Evolutionary conservation across 2,888 invertebrate species (phyloP), one percentile per base, ranked within the genome.

Genomic region (Opisthograptis luteolata): DNA sequence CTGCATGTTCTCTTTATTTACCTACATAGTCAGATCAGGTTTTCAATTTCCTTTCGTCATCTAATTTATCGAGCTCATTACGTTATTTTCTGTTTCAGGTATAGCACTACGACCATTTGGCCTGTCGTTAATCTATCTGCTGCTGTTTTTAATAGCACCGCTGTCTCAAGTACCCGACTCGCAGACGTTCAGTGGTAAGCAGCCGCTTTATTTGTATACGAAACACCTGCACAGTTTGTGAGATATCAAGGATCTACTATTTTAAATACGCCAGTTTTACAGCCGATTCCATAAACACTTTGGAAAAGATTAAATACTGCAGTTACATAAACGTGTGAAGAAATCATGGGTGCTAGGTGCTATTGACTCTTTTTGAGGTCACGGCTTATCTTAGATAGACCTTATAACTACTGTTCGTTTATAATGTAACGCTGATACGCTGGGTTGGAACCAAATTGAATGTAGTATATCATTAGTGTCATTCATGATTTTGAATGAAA

Each of bases 21-120:
- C n/a, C n/a, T n/a, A n/a, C n/a, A n/a, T n/a, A n/a, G n/a, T n/a
- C n/a, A n/a, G n/a, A n/a, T n/a, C n/a, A n/a, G n/a, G n/a, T n/a
- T n/a, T n/a, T n/a, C n/a, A 17, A 34, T 30, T 10, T n/a, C 20
- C 14, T 15, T 19, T 19, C 10, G 0, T 22, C 19, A 6, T 25
- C 8, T 25, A 10, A 14, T 19, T 22, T 3, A 27, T 7, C 17
- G 15, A 24, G 12, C 32, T 22, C 36, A 30, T 20, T 27, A 5
- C 0, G 28, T 6, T 31, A 41, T 51, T 39, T 68, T 82, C 78
- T 73, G 69, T 92, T 92, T 52, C 91, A 97, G 97, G 95, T 91
- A 93, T 95, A 73, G 92, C 95, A 73, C 93, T 96, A 79, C 94
- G 97, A 72, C 97, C 97, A 42, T 94, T 94, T 70, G 94, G 94